A percentile compares a stretch with the other conserved stretches of the same genome.
Evolutionary conservation across 2,113 vertebrate genomes (phyloP).

Genomic region (Pungitius pungitius): DNA sequence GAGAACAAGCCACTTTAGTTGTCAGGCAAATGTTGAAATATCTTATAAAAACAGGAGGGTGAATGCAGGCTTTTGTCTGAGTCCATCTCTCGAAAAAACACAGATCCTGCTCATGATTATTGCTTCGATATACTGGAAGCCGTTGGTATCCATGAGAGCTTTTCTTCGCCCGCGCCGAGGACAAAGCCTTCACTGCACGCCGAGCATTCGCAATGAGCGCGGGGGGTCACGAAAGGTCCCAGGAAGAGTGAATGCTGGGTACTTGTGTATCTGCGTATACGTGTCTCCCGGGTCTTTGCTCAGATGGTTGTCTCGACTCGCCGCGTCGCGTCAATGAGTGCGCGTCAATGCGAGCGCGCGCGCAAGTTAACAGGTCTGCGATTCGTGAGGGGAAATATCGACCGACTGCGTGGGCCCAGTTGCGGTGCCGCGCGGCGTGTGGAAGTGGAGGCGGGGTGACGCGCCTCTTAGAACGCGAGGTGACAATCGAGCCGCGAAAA

Average conservation of each 20-base stretch:
- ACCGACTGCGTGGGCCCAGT: conserved; percentile 66
- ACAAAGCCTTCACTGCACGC: neutral
- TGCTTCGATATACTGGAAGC: neutral
- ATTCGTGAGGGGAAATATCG: conserved; percentile 31
- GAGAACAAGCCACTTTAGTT: conserved; percentile 7
- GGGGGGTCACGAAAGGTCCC: conserved; percentile 2
- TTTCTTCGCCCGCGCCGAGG: neutral
- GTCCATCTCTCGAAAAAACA: conserved; percentile 12
- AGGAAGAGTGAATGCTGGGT: neutral
- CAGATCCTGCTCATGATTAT: conserved; percentile 24
- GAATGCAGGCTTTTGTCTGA: conserved; percentile 1
- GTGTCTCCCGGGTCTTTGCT: neutral
- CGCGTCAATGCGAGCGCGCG: conserved; percentile 8
- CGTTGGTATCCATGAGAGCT: neutral
- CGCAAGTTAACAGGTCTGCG: neutral
- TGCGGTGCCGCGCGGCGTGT: conserved; percentile 48
- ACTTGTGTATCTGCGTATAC: too few species aligned
- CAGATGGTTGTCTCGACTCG: neutral
- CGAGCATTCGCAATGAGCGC: conserved; percentile 12
- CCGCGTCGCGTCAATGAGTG: conserved; percentile 23
- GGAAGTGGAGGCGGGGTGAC: conserved; percentile 46
- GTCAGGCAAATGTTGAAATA: conserved; percentile 3
- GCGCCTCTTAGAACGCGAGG: conserved; percentile 68
- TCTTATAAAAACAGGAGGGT: neutral
- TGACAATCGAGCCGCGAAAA: conserved; percentile 80